Evolutionary conservation across 2,113 vertebrate species (phyloP).

Genomic region (Chauna torquata): DNA sequence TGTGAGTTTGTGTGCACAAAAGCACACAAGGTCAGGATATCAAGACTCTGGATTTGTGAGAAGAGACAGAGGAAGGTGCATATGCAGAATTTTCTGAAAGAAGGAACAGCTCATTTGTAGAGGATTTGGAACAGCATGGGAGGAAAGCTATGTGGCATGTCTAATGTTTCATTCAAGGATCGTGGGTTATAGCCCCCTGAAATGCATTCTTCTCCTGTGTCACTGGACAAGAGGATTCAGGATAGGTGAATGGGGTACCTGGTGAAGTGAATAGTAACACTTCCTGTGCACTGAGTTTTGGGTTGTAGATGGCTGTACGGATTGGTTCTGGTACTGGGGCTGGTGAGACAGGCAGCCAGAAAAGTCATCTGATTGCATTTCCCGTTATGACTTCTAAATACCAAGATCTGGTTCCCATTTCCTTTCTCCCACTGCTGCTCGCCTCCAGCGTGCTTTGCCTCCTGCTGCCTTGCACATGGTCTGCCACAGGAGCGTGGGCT

Average conservation of each 20-base stretch:
- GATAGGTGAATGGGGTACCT: not conserved
- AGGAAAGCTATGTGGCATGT: not conserved
- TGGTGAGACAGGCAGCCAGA: not conserved
- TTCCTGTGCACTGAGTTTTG: not conserved
- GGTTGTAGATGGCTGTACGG: not conserved
- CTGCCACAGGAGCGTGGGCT: slow-evolving; percentile 31
- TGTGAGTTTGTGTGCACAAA: not conserved
- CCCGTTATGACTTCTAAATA: slow-evolving; percentile 34
- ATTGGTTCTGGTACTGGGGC: not conserved
- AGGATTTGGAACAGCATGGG: not conserved
- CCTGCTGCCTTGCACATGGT: slow-evolving; percentile 52
- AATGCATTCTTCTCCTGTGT: not conserved
- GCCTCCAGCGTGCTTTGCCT: slow-evolving; percentile 3
- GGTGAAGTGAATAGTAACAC: not conserved
- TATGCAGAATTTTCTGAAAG: not conserved
- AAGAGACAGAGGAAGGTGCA: not conserved
- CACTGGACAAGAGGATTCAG: not conserved
- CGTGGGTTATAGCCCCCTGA: rapidly evolving
- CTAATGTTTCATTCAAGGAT: not conserved
- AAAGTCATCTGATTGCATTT: not conserved
- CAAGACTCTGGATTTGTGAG: not conserved
- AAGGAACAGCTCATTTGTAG: not conserved
- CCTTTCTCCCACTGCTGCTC: slow-evolving; percentile 20
- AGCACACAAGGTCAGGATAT: not conserved
- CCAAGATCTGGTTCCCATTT: slow-evolving; percentile 5